phyloP scores from a whole-genome alignment of 2,888 invertebrate genomes.

The Cataglyphis cursor region DNA sequence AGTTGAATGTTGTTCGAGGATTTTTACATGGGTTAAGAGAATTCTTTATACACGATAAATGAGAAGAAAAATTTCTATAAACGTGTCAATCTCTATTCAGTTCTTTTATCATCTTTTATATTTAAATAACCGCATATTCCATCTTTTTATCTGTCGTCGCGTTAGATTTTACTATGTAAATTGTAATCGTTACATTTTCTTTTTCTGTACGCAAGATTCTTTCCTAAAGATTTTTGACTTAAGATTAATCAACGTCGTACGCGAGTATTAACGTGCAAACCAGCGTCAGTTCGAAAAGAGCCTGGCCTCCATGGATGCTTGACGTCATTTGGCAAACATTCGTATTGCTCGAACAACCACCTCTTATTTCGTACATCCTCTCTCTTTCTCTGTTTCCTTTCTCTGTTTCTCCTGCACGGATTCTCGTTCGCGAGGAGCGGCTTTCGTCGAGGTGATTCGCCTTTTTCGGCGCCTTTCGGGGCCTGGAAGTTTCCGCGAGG shows the following conservation, averaged over 20 bases:
- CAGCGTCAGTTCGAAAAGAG: constrained; percentile 17
- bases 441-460: constrained; percentile 71
- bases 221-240: constrained; percentile 3
- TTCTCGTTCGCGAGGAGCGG: constrained; percentile 44
- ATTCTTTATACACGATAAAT: not conserved
- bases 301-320: constrained; percentile 48
- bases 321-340: constrained; percentile 81
- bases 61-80: constrained; percentile 12
- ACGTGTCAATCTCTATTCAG: not conserved
- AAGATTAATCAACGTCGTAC: not conserved
- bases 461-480: constrained; percentile 66
- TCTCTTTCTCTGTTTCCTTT: constrained; percentile 36
- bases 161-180: not conserved
- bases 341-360: constrained; percentile 63
- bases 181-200: not conserved
- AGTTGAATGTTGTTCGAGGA: not conserved
- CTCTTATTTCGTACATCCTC: constrained; percentile 63
- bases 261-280: constrained; percentile 39
- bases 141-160: not conserved
- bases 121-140: not conserved
- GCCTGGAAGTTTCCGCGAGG: constrained; percentile 47
- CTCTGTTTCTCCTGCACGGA: constrained; percentile 32
- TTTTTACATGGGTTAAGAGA: not conserved
- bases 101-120: not conserved
- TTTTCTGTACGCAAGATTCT: not conserved